phyloP scores from a whole-genome alignment of 2,113 vertebrate species.

The Gasterosteus aculeatus region DNA sequence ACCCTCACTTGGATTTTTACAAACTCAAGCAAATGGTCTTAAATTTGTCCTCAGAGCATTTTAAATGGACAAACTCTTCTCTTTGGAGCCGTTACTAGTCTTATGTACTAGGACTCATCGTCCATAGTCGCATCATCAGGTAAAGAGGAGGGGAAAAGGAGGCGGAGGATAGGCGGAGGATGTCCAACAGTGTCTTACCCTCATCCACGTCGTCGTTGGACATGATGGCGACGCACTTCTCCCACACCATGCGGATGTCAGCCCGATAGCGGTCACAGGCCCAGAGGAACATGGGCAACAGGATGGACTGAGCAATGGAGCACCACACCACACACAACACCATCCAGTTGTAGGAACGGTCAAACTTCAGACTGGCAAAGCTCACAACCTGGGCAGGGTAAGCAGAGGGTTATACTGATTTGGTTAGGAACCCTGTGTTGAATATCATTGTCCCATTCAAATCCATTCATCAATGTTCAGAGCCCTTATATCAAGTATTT shows the following conservation, averaged over 20 bases:
- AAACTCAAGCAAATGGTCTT: neutral
- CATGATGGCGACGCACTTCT: slow-evolving; percentile 91
- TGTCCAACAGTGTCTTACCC: slow-evolving; percentile 76
- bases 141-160: slow-evolving; percentile 36
- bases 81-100: neutral
- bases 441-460: neutral
- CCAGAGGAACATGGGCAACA: slow-evolving; percentile 91
- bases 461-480: neutral
- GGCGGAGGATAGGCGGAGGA: slow-evolving; percentile 22
- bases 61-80: neutral
- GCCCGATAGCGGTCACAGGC: slow-evolving; percentile 93
- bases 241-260: slow-evolving; percentile 88
- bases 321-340: slow-evolving; percentile 92
- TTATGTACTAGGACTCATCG: slow-evolving; percentile 30
- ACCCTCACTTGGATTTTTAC: neutral
- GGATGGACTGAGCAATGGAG: slow-evolving; percentile 90
- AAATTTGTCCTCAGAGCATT: slow-evolving; percentile 8
- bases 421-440: neutral
- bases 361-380: slow-evolving; percentile 89
- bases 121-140: slow-evolving; percentile 37
- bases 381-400: slow-evolving; percentile 87
- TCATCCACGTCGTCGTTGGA: slow-evolving; percentile 88
- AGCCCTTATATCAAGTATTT: neutral
- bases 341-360: slow-evolving; percentile 90
- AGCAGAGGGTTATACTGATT: neutral